Base-by-base conservation (phyloP, 1,140 invertebrate species). In the Colletes latitarsis region DNA sequence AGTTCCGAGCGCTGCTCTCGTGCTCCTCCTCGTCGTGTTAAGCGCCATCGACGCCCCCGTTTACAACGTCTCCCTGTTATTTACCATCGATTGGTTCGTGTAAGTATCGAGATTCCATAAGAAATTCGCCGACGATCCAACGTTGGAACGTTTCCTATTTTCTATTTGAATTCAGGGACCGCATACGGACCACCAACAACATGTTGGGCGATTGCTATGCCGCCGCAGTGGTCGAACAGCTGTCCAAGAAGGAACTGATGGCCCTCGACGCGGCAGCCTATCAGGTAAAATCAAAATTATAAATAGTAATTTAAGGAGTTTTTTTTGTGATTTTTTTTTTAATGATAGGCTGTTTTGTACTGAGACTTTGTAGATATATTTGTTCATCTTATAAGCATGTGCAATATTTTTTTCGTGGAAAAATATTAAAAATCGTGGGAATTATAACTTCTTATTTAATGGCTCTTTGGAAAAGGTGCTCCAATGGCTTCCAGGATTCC, bases 71-170 rank as follows among this genome's bases (percentile, higher is more conserved):
- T 97, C 96, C 3, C 92, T 98, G 4, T 93, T 98, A 6, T 98
- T 98, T 91, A 96, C 97, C 70, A 95, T 98, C 52, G 97, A 98
- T 90, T 98, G 97, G 97, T 96, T 98, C 90, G 96, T 98, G 97
- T 98, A 93, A 97, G 97, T 96, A 89, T 62, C 57, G 19, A 9
- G 49, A 12, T 49, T 49, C 10, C 10, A 0, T 30, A 30, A 30
- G 30, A 30, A 30, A 30, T 12, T 82, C 71, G 43, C 53, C 15
- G 3, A 39, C 3, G 10, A 5, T 12, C 10, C 0, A 10, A 49
- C 10, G 10, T 49, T 49, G 8, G 8, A 10, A 12, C 8, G 10
- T 49, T 49, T 49, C 0, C 6, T 12, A 12, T 49, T 49, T 30
- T 10, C 8, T 12, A 12, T 10, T 49, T 74, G 60, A 55, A 58